Conservation (phyloP, 2,113 vertebrate genomes). For the Phyllostomus discolor region DNA sequence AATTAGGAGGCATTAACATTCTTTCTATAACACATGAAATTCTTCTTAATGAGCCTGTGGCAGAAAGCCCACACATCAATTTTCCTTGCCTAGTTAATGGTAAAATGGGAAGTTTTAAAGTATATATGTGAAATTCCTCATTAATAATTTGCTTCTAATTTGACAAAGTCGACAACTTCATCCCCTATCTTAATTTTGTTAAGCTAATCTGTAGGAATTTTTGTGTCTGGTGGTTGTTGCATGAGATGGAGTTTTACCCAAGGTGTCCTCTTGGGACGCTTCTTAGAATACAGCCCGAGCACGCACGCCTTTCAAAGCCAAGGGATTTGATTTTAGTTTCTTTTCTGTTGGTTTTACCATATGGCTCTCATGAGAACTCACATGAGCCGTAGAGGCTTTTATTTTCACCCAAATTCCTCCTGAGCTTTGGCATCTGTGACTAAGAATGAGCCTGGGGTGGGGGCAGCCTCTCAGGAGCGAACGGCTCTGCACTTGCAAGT, state of each 20-base stretch:
- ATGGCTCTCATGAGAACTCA: background rate
- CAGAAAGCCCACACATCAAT: background rate
- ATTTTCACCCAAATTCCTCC: background rate
- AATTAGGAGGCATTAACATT: constrained; percentile 26
- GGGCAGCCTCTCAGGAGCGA: background rate
- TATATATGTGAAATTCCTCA: background rate
- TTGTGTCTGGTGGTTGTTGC: background rate
- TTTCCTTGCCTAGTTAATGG: background rate
- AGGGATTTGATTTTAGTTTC: background rate
- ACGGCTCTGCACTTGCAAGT: background rate
- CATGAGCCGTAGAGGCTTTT: background rate
- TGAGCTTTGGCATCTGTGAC: background rate
- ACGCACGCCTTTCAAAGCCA: background rate
- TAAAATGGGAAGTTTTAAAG: constrained; percentile 7
- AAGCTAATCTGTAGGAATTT: background rate
- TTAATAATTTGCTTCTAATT: constrained; percentile 15
- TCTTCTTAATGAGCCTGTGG: background rate
- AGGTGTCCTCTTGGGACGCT: background rate
- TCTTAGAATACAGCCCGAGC: background rate
- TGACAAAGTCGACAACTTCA: background rate
- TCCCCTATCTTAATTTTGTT: background rate
- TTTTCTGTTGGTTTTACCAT: background rate
- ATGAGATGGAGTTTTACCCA: background rate
- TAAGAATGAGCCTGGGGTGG: background rate
- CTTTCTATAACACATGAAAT: background rate